A percentile compares a stretch with the other conserved stretches of the same genome.
Conservation (phyloP, 2,797 vertebrate species). For the Lacerta agilis region DNA sequence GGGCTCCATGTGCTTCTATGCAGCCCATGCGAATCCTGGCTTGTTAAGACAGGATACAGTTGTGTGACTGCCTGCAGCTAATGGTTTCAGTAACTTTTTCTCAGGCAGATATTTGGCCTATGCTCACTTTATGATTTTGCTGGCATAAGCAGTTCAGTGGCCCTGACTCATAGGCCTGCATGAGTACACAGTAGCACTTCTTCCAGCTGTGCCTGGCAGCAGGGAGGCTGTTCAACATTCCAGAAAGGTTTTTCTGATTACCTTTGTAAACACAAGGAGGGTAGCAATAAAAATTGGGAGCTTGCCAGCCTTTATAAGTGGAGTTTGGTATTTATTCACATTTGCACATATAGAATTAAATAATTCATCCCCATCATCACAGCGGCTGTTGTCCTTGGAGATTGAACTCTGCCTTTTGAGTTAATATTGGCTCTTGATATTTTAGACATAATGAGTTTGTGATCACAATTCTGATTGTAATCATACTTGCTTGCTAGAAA, state of each 20-base stretch:
- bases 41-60: too few species aligned
- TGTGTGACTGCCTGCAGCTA: not conserved
- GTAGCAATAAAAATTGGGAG: not conserved
- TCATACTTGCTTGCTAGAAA: slow-evolving; percentile 15
- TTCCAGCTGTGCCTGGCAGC: not conserved
- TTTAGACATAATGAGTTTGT: not conserved
- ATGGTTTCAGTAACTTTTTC: not conserved
- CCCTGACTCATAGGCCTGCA: not conserved
- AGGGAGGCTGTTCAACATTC: not conserved
- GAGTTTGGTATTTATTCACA: slow-evolving; percentile 4
- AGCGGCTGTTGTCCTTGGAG: not conserved
- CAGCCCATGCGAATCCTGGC: not conserved
- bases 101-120: not conserved
- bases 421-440: not conserved
- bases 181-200: not conserved
- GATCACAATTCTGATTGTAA: slow-evolving; percentile 21
- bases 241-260: not conserved
- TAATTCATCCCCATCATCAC: not conserved
- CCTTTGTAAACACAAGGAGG: not conserved
- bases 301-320: not conserved
- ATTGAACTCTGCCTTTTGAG: not conserved
- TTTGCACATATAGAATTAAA: not conserved
- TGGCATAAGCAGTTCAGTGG: not conserved
- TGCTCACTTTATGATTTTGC: not conserved
- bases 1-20: not conserved